These are phyloP conservation scores for Oceanodroma leucorhoa DNA, from an alignment of 2,797 vertebrate genomes.

Conservation along the genomic window DNA sequence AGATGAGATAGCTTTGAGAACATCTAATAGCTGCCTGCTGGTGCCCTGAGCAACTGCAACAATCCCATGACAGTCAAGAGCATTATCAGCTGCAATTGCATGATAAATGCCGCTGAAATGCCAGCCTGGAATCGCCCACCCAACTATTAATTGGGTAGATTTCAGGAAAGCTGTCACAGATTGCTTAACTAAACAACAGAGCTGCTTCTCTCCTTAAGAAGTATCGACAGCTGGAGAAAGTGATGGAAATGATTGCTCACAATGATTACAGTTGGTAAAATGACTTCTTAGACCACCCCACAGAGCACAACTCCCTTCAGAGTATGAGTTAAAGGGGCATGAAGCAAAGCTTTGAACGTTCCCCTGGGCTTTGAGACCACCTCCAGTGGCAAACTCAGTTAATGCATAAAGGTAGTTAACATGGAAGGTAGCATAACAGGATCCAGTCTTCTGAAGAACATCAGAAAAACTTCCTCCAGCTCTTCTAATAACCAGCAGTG, in stretches of 20 bases:
- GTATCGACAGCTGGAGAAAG: neutral
- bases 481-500: neutral
- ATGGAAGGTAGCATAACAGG: neutral
- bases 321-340: neutral
- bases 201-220: neutral
- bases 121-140: neutral
- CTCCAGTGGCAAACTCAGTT: neutral
- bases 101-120: neutral
- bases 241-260: neutral
- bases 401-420: neutral
- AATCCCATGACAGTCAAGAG: neutral
- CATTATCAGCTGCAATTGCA: neutral
- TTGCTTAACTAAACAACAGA: neutral
- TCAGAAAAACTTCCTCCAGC: neutral
- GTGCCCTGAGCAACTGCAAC: neutral
- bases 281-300: neutral
- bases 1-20: neutral
- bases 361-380: neutral
- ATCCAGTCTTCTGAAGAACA: neutral
- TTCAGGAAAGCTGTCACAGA: neutral
- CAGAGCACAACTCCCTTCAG: neutral
- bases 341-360: constrained; percentile 1
- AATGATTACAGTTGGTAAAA: neutral
- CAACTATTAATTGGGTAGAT: neutral
- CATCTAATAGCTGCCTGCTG: neutral